These are phyloP conservation scores for Syncerus caffer DNA, from an alignment of 2,797 vertebrate species.

Conservation along the genomic window DNA sequence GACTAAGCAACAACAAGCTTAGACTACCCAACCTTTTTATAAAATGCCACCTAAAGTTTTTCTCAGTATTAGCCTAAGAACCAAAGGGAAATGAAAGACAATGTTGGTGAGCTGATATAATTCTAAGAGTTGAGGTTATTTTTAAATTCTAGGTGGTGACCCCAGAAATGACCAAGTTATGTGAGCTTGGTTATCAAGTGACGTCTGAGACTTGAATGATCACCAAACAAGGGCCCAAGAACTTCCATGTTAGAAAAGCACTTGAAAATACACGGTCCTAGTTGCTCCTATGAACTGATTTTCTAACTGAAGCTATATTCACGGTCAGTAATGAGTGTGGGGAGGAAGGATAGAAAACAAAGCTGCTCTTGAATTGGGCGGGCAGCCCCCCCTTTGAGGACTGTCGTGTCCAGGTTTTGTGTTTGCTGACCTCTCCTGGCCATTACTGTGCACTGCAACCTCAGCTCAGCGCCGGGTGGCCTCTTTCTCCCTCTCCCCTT, in stretches of 20 bases:
- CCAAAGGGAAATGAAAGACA: background rate
- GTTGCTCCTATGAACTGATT: background rate
- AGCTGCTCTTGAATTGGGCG: background rate
- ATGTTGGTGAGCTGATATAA: background rate
- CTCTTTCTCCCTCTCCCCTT: background rate
- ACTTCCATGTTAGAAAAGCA: background rate
- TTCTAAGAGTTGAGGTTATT: background rate
- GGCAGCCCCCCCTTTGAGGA: background rate
- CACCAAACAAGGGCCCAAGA: background rate
- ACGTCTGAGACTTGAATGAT: background rate
- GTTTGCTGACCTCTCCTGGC: slow-evolving; percentile 80
- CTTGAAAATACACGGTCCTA: background rate
- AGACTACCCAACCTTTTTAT: background rate
- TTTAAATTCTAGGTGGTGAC: background rate
- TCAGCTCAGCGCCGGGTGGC: accelerated
- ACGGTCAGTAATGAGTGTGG: background rate
- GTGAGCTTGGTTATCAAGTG: background rate
- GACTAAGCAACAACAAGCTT: background rate
- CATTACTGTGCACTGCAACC: background rate
- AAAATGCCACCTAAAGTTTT: background rate
- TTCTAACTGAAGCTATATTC: background rate
- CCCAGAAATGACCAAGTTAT: background rate
- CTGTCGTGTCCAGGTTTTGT: slow-evolving; percentile 39
- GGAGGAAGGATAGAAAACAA: background rate
- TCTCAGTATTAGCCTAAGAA: slow-evolving; percentile 2